phyloP scores from a whole-genome alignment of 1,140 invertebrate genomes.

The Yoshiicerus persimilis region DNA sequence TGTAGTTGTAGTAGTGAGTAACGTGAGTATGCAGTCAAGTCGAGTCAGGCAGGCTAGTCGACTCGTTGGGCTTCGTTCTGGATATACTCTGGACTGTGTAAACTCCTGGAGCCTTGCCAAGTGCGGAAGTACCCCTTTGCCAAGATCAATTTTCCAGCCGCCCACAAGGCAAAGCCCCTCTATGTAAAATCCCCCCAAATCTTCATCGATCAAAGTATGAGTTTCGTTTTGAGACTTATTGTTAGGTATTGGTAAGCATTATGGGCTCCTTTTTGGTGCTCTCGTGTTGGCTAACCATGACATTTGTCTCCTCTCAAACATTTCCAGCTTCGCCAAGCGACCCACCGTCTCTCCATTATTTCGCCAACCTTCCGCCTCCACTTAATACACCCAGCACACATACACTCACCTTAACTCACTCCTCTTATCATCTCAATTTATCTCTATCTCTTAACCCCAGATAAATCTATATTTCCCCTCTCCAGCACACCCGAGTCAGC shows the following conservation, averaged over 20 bases:
- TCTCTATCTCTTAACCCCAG: not conserved
- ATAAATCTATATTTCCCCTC: not conserved
- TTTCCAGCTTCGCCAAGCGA: not conserved
- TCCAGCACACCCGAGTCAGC: not conserved
- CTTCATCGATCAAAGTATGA: constrained; percentile 36
- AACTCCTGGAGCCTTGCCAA: constrained; percentile 15
- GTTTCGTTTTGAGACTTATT: constrained; percentile 27
- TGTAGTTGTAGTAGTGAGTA: not conserved
- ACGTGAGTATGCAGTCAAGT: too few species aligned
- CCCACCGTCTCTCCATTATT: not conserved
- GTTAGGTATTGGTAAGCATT: constrained; percentile 10
- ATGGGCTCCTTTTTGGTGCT: constrained; percentile 10
- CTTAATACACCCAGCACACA: not conserved
- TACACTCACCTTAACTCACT: not conserved
- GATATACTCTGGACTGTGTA: not conserved
- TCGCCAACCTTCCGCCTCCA: not conserved
- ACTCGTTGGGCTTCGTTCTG: not conserved
- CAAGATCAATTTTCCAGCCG: constrained; percentile 29
- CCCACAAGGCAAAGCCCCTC: constrained; percentile 31
- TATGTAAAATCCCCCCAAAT: constrained; percentile 33
- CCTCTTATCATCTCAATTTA: not conserved
- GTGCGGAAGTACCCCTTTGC: constrained; percentile 31
- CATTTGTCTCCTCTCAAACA: constrained; percentile 21
- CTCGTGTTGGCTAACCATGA: not conserved
- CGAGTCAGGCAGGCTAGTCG: too few species aligned